Conservation (phyloP, 92 coral and sea anemone genomes). For the Galaxea fascicularis region DNA sequence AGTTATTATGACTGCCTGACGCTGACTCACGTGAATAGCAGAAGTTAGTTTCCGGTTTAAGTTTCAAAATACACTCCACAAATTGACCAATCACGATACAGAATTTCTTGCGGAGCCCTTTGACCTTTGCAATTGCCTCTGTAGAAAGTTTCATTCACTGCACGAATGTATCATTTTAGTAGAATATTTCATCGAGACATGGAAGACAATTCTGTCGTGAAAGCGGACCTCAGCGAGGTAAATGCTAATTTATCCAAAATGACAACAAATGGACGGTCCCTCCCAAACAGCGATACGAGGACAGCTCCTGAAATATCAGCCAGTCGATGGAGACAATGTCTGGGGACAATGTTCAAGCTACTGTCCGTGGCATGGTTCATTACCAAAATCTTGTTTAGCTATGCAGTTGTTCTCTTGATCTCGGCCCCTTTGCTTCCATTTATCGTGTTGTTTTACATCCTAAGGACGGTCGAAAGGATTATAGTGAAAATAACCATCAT, state of each 20-base stretch:
- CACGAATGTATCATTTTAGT: background rate
- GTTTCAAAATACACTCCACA: background rate
- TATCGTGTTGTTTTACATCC: conserved; percentile 50
- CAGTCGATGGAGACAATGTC: background rate
- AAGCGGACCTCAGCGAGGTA: conserved; percentile 15
- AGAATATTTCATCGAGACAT: background rate
- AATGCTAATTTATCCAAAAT: conserved; percentile 5
- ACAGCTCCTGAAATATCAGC: background rate
- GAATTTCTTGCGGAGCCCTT: background rate
- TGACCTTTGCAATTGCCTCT: background rate
- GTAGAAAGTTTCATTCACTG: background rate
- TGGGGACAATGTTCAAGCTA: background rate
- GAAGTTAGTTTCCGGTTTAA: background rate
- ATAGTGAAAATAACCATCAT: conserved; percentile 48
- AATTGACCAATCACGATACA: background rate
- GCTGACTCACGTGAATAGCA: conserved; percentile 13
- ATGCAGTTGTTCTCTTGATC: conserved; percentile 34
- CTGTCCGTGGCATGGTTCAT: conserved; percentile 47
- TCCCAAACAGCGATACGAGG: background rate
- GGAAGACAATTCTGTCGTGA: background rate
- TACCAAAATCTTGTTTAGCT: conserved; percentile 64
- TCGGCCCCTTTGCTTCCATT: conserved; percentile 58
- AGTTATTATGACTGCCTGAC: background rate
- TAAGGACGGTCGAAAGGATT: conserved; percentile 71
- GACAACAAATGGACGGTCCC: background rate